phyloP scores from a whole-genome alignment of 2,888 invertebrate species.

The Hipparchia sbordonii region DNA sequence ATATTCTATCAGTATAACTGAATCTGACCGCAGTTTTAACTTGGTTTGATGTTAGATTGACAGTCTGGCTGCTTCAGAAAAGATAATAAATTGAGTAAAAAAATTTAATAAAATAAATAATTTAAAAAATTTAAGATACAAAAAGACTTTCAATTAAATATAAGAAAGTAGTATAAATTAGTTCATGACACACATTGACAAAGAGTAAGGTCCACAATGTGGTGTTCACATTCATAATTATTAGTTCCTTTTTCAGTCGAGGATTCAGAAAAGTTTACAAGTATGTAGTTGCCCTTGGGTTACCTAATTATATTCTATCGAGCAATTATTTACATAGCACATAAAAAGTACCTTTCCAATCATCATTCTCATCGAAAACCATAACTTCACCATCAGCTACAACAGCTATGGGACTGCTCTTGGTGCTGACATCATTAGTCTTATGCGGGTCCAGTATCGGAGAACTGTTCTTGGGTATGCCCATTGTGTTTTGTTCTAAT shows the following conservation, averaged over 20 bases:
- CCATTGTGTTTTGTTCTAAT: slow-evolving; percentile 63
- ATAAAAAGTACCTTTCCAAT: slow-evolving; percentile 85
- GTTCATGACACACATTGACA: too few relatives aligned
- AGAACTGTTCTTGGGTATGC: slow-evolving; percentile 76
- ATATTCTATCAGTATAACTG: too few relatives aligned
- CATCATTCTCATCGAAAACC: slow-evolving; percentile 93
- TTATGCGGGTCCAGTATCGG: slow-evolving; percentile 77
- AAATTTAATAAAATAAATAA: too few relatives aligned
- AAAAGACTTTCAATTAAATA: background rate
- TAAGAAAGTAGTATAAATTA: too few relatives aligned
- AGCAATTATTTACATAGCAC: slow-evolving; percentile 13
- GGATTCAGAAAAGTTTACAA: background rate
- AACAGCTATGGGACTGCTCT: slow-evolving; percentile 82
- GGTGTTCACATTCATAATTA: too few relatives aligned
- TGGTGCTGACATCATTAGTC: slow-evolving; percentile 69
- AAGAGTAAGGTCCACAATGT: too few relatives aligned
- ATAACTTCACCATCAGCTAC: slow-evolving; percentile 91
- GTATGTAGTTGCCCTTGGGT: background rate
- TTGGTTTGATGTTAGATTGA: background rate
- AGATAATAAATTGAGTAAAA: background rate
- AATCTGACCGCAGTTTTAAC: too few relatives aligned
- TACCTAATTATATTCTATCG: background rate
- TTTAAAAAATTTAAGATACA: too few relatives aligned
- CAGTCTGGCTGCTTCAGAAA: background rate
- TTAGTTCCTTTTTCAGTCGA: background rate